Conservation (phyloP, 2,888 invertebrate species). For the Rhagonycha lutea region DNA sequence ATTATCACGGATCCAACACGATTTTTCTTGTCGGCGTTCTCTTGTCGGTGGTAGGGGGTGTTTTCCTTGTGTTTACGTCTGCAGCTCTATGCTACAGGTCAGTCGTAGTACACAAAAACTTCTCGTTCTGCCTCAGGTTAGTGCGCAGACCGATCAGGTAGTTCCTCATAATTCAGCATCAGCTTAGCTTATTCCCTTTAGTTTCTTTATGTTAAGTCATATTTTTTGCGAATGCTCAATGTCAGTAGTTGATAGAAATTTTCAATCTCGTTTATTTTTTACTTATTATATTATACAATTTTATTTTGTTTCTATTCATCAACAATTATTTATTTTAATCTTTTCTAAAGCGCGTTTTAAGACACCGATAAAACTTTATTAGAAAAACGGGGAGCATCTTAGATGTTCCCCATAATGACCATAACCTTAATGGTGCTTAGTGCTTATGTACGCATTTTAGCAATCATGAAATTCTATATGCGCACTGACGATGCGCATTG, state of each 20-base stretch:
- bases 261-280: background rate
- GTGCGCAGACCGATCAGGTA: constrained; percentile 87
- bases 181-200: constrained; percentile 46
- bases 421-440: background rate
- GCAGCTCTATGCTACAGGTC: constrained; percentile 99
- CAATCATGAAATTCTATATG: background rate
- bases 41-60: constrained; percentile 99
- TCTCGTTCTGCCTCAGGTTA: constrained; percentile 98
- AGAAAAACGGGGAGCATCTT: background rate
- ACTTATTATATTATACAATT: background rate
- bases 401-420: background rate
- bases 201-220: constrained; percentile 35
- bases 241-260: constrained; percentile 11
- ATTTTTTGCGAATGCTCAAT: constrained; percentile 32
- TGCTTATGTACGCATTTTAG: background rate
- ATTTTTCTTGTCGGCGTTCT: constrained; percentile 96
- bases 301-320: background rate
- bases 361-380: background rate
- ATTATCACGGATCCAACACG: constrained; percentile 97
- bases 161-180: constrained; percentile 57
- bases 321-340: background rate
- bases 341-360: background rate
- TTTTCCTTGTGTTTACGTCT: constrained; percentile 97
- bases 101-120: constrained; percentile 98
- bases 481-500: background rate